These are phyloP conservation scores for Ectemnius cavifrons DNA, from an alignment of 2,888 invertebrate genomes.

Conservation along the genomic window DNA sequence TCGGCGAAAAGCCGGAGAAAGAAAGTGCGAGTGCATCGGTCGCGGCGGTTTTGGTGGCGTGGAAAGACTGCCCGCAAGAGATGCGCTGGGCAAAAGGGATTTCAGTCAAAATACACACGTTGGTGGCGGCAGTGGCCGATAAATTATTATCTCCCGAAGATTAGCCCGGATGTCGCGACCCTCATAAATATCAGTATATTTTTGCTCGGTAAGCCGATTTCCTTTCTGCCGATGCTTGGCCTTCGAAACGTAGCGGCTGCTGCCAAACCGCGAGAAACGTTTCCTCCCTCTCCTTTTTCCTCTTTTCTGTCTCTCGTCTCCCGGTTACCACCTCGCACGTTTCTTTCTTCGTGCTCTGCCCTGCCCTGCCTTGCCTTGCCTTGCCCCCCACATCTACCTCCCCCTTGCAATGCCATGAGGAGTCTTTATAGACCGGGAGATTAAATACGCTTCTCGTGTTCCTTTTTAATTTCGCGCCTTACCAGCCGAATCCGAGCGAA, in stretches of 20 bases:
- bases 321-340: conserved; percentile 18
- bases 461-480: conserved; percentile 61
- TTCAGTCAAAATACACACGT: conserved; percentile 71
- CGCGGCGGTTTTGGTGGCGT: conserved; percentile 17
- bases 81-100: conserved; percentile 51
- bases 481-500: conserved; percentile 39
- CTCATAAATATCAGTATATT: conserved; percentile 78
- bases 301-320: not conserved
- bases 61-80: conserved; percentile 45
- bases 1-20: conserved; percentile 33
- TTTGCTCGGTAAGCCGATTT: conserved; percentile 77
- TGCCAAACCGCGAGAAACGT: conserved; percentile 72
- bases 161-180: conserved; percentile 77
- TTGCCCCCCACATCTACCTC: conserved; percentile 10
- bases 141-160: conserved; percentile 77
- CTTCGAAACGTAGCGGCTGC: conserved; percentile 72
- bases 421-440: conserved; percentile 74
- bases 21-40: conserved; percentile 8
- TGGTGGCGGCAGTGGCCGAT: conserved; percentile 66
- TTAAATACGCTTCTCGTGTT: conserved; percentile 70
- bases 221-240: conserved; percentile 70
- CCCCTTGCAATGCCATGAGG: conserved; percentile 48
- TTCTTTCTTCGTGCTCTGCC: conserved; percentile 27
- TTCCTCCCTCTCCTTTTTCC: conserved; percentile 45
- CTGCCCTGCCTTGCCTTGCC: conserved; percentile 5